phyloP scores from a whole-genome alignment of 2,113 vertebrate genomes.

The Rattus norvegicus region GRCr8 NC_086036.1:74449001-74449500 shows the following conservation, averaged over 20 bases:
- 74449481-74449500: background rate
- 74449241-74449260: background rate
- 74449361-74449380: background rate
- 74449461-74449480: background rate
- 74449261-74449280: background rate
- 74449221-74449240: background rate
- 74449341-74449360: background rate
- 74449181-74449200: background rate
- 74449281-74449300: background rate
- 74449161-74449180: background rate
- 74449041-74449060: background rate
- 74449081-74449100: background rate
- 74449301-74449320: background rate
- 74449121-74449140: background rate
- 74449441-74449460: background rate
- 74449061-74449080: background rate
- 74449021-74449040: background rate
- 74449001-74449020: background rate
- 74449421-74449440: background rate
- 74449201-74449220: background rate
- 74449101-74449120: background rate
- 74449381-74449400: background rate
- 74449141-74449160: background rate
- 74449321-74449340: background rate
- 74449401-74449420: background rate